A percentile compares a stretch with the other conserved stretches of the same genome.
Evolutionary conservation across 2,888 invertebrate species (phyloP).

Genomic region (Emmelina monodactyla): DNA sequence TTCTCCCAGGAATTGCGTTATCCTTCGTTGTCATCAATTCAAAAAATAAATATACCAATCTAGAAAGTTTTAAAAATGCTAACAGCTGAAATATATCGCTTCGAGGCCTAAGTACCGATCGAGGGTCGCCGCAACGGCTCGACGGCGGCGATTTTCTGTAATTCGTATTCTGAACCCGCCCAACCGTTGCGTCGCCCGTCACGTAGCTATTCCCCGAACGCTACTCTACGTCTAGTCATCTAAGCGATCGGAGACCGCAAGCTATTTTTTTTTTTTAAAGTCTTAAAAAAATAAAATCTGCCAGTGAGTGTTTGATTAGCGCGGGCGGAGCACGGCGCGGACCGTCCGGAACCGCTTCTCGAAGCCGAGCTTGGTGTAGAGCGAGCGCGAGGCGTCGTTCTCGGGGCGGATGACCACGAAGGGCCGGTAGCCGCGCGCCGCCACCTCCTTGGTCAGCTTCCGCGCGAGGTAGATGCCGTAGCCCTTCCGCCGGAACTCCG

Average conservation of each 20-base stretch:
- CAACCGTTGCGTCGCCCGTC: not conserved
- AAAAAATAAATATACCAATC: constrained; percentile 17
- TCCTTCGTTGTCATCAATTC: constrained; percentile 32
- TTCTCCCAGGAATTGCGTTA: constrained; percentile 11
- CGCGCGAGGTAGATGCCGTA: constrained; percentile 79
- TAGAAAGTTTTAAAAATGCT: constrained; percentile 27
- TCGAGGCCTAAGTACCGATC: not conserved
- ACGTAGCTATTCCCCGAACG: not conserved
- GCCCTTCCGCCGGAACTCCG: constrained; percentile 76
- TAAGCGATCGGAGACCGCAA: constrained; percentile 63
- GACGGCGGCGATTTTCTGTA: not conserved
- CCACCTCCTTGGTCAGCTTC: constrained; percentile 70
- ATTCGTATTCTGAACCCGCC: too few relatives aligned
- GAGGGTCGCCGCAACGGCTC: not conserved
- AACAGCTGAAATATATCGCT: constrained; percentile 22
- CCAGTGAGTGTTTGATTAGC: constrained; percentile 49
- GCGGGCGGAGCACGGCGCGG: constrained; percentile 75
- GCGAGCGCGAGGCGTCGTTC: constrained; percentile 84
- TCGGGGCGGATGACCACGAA: constrained; percentile 87
- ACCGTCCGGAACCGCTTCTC: constrained; percentile 81
- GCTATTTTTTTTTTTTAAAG: constrained; percentile 62
- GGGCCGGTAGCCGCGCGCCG: constrained; percentile 79
- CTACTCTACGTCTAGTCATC: constrained; percentile 16
- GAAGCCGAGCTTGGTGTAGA: constrained; percentile 85
- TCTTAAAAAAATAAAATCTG: constrained; percentile 67